Percentiles rank a stretch among this genome's conserved stretches.
Evolutionary conservation across 1,140 invertebrate genomes (phyloP).

Genomic region (Zeugodacus cucurbitae): DNA sequence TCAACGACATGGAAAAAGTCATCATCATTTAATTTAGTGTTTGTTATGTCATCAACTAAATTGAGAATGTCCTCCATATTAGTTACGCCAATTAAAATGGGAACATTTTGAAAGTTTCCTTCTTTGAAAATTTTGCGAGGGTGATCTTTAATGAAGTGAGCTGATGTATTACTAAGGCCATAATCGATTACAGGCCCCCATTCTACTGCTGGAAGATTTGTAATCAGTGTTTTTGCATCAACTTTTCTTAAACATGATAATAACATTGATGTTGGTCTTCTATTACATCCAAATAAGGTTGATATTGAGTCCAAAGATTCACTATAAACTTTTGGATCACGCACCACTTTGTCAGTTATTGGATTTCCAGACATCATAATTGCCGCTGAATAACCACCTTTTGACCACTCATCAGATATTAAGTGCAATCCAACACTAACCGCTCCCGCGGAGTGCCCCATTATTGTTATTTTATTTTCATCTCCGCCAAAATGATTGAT

Average conservation of each 20-base stretch:
- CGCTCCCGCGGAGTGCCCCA: constrained; percentile 86
- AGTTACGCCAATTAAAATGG: constrained; percentile 78
- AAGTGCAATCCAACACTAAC: constrained; percentile 79
- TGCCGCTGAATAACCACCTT: constrained; percentile 73
- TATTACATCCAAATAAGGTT: constrained; percentile 74
- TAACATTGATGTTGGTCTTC: constrained; percentile 72
- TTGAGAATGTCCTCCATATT: constrained; percentile 81
- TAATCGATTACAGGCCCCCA: constrained; percentile 82
- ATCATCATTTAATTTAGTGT: constrained; percentile 67
- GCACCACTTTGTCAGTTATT: constrained; percentile 70
- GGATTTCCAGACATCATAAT: constrained; percentile 81
- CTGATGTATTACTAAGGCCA: constrained; percentile 74
- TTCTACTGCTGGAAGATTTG: constrained; percentile 72
- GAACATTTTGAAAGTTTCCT: constrained; percentile 73
- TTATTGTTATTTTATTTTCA: constrained; percentile 83
- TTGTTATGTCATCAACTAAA: constrained; percentile 69
- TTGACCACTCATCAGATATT: constrained; percentile 71
- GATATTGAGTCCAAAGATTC: constrained; percentile 71
- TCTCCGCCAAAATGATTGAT: constrained; percentile 89
- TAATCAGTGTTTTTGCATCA: constrained; percentile 70
- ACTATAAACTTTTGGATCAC: constrained; percentile 68
- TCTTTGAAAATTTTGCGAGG: constrained; percentile 72
- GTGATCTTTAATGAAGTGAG: constrained; percentile 74
- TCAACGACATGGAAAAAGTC: constrained; percentile 69
- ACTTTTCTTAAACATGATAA: constrained; percentile 76